Conservation (phyloP, 1,140 invertebrate genomes). For the Gryon sp. region DNA sequence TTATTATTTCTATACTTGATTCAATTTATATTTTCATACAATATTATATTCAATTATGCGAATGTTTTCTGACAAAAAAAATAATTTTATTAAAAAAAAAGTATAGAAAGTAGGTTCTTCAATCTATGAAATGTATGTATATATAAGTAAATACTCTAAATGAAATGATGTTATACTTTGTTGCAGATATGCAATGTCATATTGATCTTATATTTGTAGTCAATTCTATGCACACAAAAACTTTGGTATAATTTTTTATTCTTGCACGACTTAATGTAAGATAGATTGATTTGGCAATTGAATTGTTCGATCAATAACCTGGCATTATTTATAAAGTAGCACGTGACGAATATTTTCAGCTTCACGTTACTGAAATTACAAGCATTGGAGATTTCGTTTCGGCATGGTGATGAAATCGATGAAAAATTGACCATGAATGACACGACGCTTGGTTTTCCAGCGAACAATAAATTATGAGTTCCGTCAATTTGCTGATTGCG, state of each 20-base stretch:
- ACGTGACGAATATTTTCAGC: constrained; percentile 46
- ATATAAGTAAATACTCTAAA: no score
- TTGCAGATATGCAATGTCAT: constrained; percentile 49
- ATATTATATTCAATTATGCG: no score
- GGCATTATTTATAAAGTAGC: constrained; percentile 40
- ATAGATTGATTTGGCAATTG: constrained; percentile 27
- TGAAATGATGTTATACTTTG: constrained; percentile 54
- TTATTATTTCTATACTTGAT: no score
- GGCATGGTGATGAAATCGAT: constrained; percentile 10
- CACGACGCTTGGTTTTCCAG: not conserved
- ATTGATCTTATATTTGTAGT: constrained; percentile 29
- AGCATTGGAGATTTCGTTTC: constrained; percentile 26
- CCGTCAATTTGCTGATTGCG: constrained; percentile 6
- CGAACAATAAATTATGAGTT: constrained; percentile 6
- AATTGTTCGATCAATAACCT: constrained; percentile 11
- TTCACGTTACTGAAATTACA: constrained; percentile 9
- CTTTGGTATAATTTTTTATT: constrained; percentile 35
- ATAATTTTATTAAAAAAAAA: no score
- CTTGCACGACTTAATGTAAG: constrained; percentile 1
- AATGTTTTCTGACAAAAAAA: no score
- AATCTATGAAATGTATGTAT: no score
- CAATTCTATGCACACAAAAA: constrained; percentile 26
- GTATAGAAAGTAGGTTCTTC: no score
- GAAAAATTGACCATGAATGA: constrained; percentile 24
- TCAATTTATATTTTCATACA: no score